phyloP scores from a whole-genome alignment of 2,888 invertebrate genomes.

The Ophioninae sp. region DNA sequence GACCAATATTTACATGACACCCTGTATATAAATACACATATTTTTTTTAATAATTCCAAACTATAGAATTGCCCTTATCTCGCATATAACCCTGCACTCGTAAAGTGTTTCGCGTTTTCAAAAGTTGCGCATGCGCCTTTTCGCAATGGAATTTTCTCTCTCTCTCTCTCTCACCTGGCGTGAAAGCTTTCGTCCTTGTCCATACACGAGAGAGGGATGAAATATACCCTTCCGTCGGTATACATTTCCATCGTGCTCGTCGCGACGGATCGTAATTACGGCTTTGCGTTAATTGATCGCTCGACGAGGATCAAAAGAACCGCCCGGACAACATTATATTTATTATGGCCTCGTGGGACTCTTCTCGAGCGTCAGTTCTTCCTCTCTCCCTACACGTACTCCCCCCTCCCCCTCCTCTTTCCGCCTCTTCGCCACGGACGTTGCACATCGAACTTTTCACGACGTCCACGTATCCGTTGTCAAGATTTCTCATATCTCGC shows the following conservation, averaged over 20 bases:
- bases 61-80: too few species aligned
- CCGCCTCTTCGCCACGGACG: not conserved
- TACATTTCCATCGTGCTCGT: conserved; percentile 62
- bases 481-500: conserved; percentile 26
- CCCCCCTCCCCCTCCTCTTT: not conserved
- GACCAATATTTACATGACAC: too few species aligned
- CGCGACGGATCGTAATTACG: conserved; percentile 69
- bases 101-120: too few species aligned
- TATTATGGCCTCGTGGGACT: conserved; percentile 49
- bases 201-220: not conserved
- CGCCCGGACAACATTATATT: conserved; percentile 60
- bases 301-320: conserved; percentile 58
- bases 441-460: not conserved
- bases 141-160: too few species aligned
- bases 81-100: too few species aligned
- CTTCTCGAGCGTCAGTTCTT: conserved; percentile 42
- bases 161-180: not conserved
- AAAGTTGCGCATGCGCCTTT: too few species aligned
- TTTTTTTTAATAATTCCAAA: too few species aligned
- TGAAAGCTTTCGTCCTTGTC: not conserved
- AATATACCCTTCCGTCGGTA: conserved; percentile 31
- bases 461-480: conserved; percentile 26
- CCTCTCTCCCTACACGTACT: conserved; percentile 15
- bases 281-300: conserved; percentile 70
- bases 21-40: too few species aligned